phyloP scores from a whole-genome alignment of 2,113 vertebrate species.

The Orthonyx spaldingii region DNA sequence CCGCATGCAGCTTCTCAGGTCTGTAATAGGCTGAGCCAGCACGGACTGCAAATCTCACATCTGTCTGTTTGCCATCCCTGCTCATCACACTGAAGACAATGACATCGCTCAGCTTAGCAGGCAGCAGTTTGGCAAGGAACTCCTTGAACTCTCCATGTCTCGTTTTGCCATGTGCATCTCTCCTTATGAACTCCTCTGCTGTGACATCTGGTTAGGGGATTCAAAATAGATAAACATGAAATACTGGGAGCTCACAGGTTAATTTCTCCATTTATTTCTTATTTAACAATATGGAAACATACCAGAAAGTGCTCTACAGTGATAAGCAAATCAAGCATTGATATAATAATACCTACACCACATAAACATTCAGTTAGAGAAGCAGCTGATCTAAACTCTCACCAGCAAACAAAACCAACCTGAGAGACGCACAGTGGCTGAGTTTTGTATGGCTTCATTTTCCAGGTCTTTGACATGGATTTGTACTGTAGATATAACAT shows the following conservation, averaged over 20 bases:
- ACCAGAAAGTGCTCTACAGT: not conserved
- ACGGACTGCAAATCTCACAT: conserved; percentile 74
- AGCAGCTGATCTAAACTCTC: not conserved
- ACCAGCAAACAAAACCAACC: conserved; percentile 65
- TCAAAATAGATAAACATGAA: not conserved
- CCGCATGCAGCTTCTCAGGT: conserved; percentile 78
- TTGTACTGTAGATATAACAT: conserved; percentile 76
- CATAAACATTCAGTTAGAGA: not conserved
- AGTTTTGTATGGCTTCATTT: conserved; percentile 81
- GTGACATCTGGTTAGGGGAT: conserved; percentile 71
- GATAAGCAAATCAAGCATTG: not conserved
- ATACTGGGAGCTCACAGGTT: not conserved
- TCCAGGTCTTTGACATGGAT: conserved; percentile 81
- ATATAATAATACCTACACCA: not conserved
- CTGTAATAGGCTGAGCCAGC: conserved; percentile 63
- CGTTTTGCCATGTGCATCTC: conserved; percentile 64
- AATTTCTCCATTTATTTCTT: not conserved
- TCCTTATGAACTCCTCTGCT: conserved; percentile 79
- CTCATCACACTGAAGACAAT: conserved; percentile 76
- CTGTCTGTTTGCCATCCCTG: conserved; percentile 67
- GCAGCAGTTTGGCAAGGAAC: conserved; percentile 77
- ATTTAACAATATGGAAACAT: not conserved
- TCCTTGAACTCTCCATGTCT: conserved; percentile 73
- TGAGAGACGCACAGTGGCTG: conserved; percentile 79
- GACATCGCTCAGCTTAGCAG: conserved; percentile 66